These are phyloP conservation scores for Halichondria panicea DNA, from an alignment of 37 sponge, comb jelly and placozoan species.

Conservation along the genomic window DNA sequence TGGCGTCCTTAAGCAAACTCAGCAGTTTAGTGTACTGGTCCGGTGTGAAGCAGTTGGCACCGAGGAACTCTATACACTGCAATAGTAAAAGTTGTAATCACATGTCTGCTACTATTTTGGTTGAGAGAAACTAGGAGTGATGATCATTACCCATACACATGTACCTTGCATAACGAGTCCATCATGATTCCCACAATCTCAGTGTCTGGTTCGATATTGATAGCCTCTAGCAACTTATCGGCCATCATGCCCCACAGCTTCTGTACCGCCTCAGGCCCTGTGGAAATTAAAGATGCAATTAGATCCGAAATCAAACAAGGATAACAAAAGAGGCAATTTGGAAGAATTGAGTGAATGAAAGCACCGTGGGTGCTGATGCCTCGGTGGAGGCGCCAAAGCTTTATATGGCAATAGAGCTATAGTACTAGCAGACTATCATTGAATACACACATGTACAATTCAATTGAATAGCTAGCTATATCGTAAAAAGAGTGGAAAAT, in stretches of 20 bases:
- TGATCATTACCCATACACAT: background rate
- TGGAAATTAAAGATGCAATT: background rate
- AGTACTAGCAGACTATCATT: too few relatives aligned
- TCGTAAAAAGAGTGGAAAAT: too few relatives aligned
- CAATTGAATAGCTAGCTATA: too few relatives aligned
- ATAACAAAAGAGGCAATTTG: background rate
- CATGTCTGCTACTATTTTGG: background rate
- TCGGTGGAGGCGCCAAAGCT: too few relatives aligned
- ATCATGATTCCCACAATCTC: slow-evolving; percentile 87
- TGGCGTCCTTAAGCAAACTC: slow-evolving; percentile 65
- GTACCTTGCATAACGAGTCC: slow-evolving; percentile 79
- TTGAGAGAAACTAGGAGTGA: background rate
- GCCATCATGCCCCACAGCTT: slow-evolving; percentile 84
- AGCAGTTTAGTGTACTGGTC: slow-evolving; percentile 81
- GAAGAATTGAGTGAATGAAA: background rate
- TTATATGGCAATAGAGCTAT: too few relatives aligned
- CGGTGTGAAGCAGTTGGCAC: slow-evolving; percentile 87
- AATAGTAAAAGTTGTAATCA: background rate
- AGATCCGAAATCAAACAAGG: too few relatives aligned
- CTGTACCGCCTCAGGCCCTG: slow-evolving; percentile 62
- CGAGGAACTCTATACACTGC: slow-evolving; percentile 88
- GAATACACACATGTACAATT: too few relatives aligned
- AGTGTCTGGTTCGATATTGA: slow-evolving; percentile 85
- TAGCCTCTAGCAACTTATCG: slow-evolving; percentile 83
- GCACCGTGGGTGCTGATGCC: too few relatives aligned